Percentiles rank a stretch among this genome's conserved stretches.
Conservation (phyloP, 37 sponge, comb jelly and placozoan genomes). For the Mnemiopsis leidyi region DNA sequence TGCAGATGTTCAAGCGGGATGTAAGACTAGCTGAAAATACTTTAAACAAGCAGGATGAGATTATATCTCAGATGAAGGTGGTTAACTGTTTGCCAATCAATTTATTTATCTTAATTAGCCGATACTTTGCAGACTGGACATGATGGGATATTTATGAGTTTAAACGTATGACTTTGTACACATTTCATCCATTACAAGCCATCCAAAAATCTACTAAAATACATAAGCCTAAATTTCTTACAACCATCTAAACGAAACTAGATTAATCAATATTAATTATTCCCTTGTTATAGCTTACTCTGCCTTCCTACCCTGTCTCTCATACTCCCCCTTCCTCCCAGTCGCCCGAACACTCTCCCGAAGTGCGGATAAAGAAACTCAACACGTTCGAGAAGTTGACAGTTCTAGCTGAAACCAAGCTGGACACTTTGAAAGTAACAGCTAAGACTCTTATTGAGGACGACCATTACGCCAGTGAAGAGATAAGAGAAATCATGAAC, state of each 20-base stretch:
- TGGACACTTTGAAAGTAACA: background rate
- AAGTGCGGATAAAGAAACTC: constrained; percentile 23
- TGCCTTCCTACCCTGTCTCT: no score
- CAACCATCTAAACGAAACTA: no score
- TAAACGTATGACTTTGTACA: background rate
- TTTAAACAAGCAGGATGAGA: background rate
- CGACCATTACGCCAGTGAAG: constrained; percentile 1
- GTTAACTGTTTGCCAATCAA: no score
- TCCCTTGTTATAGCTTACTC: background rate
- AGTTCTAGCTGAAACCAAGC: background rate
- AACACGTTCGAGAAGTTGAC: background rate
- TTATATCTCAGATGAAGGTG: background rate
- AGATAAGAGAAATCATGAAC: background rate
- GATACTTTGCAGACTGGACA: no score
- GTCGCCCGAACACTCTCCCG: background rate
- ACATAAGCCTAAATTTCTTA: no score
- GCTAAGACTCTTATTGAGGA: background rate
- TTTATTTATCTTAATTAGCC: no score
- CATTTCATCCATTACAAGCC: no score
- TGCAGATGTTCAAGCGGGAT: background rate
- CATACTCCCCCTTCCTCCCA: background rate
- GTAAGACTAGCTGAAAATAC: background rate
- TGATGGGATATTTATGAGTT: no score
- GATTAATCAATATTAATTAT: background rate
- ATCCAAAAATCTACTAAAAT: no score